Evolutionary conservation across 2,888 invertebrate genomes (phyloP).

Genomic region (Pediacus dermestoides): DNA sequence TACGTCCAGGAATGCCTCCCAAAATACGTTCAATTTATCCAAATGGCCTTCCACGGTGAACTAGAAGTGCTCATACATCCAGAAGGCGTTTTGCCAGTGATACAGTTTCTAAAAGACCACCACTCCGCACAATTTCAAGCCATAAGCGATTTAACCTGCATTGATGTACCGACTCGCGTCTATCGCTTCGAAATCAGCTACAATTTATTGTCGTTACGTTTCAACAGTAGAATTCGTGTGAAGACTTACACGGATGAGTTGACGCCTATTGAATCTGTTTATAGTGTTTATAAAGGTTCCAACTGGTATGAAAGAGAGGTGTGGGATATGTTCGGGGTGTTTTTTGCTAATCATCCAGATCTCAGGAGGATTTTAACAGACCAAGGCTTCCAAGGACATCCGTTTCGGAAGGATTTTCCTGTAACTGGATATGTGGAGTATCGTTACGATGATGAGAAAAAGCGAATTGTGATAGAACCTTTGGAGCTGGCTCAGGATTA

Average conservation of each 20-base stretch:
- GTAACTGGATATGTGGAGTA: conserved; percentile 92
- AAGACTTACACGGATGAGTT: conserved; percentile 98
- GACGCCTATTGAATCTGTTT: conserved; percentile 82
- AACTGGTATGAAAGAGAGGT: conserved; percentile 95
- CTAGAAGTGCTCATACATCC: conserved; percentile 88
- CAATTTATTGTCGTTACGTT: conserved; percentile 85
- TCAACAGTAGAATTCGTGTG: conserved; percentile 87
- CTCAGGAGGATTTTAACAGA: conserved; percentile 94
- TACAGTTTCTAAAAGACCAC: conserved; percentile 91
- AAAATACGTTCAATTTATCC: conserved; percentile 91
- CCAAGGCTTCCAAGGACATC: conserved; percentile 99
- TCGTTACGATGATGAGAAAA: conserved; percentile 95
- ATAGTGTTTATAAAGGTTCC: conserved; percentile 78
- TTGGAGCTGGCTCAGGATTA: conserved; percentile 96
- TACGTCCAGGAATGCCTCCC: conserved; percentile 93
- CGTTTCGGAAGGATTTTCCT: conserved; percentile 96
- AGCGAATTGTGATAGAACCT: conserved; percentile 93
- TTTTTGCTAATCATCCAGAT: conserved; percentile 96
- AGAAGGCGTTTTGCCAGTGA: conserved; percentile 86
- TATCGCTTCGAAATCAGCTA: conserved; percentile 93
- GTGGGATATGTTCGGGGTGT: conserved; percentile 99
- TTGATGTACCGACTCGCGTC: conserved; percentile 86
- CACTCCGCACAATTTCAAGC: conserved; percentile 89
- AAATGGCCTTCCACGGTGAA: conserved; percentile 82
- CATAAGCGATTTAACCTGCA: conserved; percentile 83